Evolutionary conservation across 2,797 vertebrate genomes (phyloP).

Genomic region (Phrynocephalus vlangalii): DNA sequence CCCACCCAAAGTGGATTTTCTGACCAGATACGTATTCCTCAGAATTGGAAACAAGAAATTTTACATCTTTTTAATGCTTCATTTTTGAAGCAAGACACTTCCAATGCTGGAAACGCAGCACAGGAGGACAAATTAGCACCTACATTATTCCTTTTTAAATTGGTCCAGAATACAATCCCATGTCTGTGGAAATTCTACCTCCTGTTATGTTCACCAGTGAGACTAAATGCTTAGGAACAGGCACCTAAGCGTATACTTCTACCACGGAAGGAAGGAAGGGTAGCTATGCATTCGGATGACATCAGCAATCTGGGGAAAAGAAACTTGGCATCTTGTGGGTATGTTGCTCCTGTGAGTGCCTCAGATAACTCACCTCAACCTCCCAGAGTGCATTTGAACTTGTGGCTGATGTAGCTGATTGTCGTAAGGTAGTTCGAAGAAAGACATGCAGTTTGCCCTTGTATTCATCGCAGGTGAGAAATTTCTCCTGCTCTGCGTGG

Average conservation of each 20-base stretch:
- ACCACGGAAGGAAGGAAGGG: background rate
- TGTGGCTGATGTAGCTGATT: conserved; percentile 94
- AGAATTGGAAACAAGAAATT: background rate
- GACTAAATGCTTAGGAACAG: fast-evolving
- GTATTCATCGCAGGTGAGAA: conserved; percentile 95
- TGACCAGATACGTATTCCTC: background rate
- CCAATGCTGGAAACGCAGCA: background rate
- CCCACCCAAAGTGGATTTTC: background rate
- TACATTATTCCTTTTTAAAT: background rate
- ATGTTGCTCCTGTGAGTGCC: background rate
- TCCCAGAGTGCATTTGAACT: conserved; percentile 98
- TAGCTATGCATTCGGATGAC: background rate
- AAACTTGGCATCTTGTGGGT: background rate
- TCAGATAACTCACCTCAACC: conserved; percentile 85
- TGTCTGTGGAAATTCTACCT: background rate
- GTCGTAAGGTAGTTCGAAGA: conserved; percentile 91
- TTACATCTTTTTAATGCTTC: background rate
- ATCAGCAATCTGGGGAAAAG: background rate
- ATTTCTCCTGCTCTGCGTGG: conserved; percentile 97
- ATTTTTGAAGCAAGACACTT: background rate
- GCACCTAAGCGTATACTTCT: background rate
- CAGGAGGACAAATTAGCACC: background rate
- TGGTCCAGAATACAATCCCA: background rate
- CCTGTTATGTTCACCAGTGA: background rate
- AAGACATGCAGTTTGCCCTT: conserved; percentile 92